phyloP scores from a whole-genome alignment of 2,113 vertebrate species.

The Synchiropus splendidus region DNA sequence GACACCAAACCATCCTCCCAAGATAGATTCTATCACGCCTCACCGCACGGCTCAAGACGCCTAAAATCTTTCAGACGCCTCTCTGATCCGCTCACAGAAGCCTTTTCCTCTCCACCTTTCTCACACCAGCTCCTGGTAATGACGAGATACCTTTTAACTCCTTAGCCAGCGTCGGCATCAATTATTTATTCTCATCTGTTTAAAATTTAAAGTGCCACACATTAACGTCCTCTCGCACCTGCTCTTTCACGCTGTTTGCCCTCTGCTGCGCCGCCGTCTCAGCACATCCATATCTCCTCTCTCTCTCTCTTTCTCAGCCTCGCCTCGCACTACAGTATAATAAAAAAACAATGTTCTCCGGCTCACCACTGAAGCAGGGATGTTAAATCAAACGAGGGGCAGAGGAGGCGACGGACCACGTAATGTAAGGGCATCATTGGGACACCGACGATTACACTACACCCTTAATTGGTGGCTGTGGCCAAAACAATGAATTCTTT shows the following conservation, averaged over 20 bases:
- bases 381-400: constrained; percentile 63
- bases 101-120: constrained; percentile 36
- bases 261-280: constrained; percentile 30
- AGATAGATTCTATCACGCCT: no score
- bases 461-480: constrained; percentile 61
- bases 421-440: constrained; percentile 55
- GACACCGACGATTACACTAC: constrained; percentile 53
- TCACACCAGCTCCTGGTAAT: constrained; percentile 50
- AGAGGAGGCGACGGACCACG: constrained; percentile 48
- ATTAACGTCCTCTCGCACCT: constrained; percentile 69
- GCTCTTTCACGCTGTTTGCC: constrained; percentile 66
- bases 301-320: not conserved
- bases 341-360: constrained; percentile 51
- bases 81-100: constrained; percentile 25
- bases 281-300: constrained; percentile 3
- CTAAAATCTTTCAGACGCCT: no score
- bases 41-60: no score
- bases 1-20: no score
- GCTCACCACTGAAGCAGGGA: constrained; percentile 43
- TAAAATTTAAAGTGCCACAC: constrained; percentile 74
- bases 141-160: constrained; percentile 74
- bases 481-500: constrained; percentile 60
- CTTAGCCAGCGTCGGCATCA: constrained; percentile 66
- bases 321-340: constrained; percentile 20
- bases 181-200: constrained; percentile 70